These are phyloP conservation scores for Eledona agricola DNA, from an alignment of 2,888 invertebrate genomes.

Conservation along the genomic window DNA sequence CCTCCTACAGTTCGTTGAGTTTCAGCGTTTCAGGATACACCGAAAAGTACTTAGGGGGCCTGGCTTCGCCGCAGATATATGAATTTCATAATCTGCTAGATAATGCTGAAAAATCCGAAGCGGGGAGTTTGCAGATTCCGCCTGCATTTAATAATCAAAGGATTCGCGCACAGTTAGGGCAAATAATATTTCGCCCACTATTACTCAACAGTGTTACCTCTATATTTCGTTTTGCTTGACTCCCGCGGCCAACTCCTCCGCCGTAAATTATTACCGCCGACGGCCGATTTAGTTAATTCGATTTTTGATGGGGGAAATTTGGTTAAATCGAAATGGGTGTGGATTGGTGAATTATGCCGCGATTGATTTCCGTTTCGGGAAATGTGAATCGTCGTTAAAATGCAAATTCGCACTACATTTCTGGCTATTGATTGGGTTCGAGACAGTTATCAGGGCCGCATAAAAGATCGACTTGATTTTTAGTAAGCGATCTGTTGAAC, in stretches of 20 bases:
- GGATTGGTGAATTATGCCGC: not conserved
- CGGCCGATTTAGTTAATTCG: conserved; percentile 8
- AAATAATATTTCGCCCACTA: conserved; percentile 32
- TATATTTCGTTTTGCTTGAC: conserved; percentile 29
- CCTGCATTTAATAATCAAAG: conserved; percentile 9
- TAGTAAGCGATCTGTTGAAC: conserved; percentile 29
- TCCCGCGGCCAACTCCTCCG: conserved; percentile 12
- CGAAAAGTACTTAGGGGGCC: conserved; percentile 25
- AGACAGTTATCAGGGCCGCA: conserved; percentile 30
- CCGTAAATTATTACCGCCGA: conserved; percentile 16
- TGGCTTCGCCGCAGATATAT: not conserved
- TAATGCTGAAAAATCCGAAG: conserved; percentile 7
- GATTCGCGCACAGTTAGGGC: conserved; percentile 16
- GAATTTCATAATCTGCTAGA: not conserved
- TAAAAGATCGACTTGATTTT: conserved; percentile 37
- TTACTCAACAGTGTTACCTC: conserved; percentile 30
- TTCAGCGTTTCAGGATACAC: conserved; percentile 13
- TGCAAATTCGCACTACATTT: conserved; percentile 31
- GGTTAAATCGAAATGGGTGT: not conserved
- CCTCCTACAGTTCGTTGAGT: conserved; percentile 17
- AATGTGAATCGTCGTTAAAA: conserved; percentile 17
- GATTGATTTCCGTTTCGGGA: conserved; percentile 22
- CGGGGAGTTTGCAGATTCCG: conserved; percentile 2
- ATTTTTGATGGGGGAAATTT: not conserved
- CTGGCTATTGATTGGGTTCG: conserved; percentile 32